phyloP scores from a whole-genome alignment of 2,113 vertebrate genomes.

The Axis porcinus region DNA sequence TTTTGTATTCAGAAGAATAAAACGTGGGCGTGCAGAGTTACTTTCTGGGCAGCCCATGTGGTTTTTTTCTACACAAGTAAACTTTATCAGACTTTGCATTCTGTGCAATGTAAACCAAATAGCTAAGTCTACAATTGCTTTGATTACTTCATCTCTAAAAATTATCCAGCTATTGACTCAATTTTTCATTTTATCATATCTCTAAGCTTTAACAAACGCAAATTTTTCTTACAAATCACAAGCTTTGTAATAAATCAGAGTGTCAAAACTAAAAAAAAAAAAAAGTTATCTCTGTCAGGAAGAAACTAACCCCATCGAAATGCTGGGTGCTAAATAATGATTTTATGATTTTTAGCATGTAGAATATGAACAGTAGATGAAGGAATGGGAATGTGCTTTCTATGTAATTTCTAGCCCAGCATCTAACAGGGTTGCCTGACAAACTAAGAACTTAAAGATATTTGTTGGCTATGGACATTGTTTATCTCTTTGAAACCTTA shows the following conservation, averaged over 20 bases:
- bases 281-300: background rate
- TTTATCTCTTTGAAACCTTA: background rate
- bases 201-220: background rate
- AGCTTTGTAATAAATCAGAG: background rate
- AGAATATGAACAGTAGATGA: background rate
- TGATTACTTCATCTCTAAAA: background rate
- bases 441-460: background rate
- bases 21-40: background rate
- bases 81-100: background rate
- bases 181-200: background rate
- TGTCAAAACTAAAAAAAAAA: background rate
- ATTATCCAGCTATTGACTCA: background rate
- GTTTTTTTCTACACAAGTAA: background rate
- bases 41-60: background rate
- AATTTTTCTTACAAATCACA: background rate
- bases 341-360: background rate
- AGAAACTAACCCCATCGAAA: background rate
- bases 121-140: background rate
- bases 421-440: background rate
- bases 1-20: background rate
- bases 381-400: background rate
- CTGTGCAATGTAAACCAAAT: background rate
- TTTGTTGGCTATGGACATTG: background rate
- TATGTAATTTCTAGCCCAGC: background rate
- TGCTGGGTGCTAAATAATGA: background rate